Conservation (phyloP, 2,113 vertebrate species). For the Indicator indicator region DNA sequence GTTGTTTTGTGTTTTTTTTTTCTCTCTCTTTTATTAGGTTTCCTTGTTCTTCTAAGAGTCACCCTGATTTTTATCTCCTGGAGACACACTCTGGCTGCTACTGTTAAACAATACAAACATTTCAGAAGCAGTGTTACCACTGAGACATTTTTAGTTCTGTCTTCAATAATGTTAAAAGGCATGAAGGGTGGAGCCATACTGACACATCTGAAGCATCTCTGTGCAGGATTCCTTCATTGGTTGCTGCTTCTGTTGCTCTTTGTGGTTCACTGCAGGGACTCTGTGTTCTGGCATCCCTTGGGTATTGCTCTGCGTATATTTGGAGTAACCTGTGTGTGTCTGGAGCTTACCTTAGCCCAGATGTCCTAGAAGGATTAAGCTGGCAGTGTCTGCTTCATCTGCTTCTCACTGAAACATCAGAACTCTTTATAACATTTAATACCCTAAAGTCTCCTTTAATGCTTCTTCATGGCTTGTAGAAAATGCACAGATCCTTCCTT, state of each 20-base stretch:
- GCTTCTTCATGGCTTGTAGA: background rate
- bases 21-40: background rate
- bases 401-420: background rate
- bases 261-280: rapidly evolving
- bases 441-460: background rate
- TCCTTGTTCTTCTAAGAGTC: background rate
- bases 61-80: background rate
- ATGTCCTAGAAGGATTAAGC: background rate
- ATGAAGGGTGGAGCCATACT: rapidly evolving
- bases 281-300: background rate
- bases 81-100: background rate
- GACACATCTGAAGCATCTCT: background rate
- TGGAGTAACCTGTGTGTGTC: background rate
- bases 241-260: background rate
- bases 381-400: background rate
- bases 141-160: background rate
- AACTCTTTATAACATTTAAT: background rate
- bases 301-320: background rate
- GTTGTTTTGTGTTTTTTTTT: no score
- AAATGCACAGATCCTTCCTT: background rate
- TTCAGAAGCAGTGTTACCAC: background rate
- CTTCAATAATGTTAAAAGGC: background rate
- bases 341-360: background rate
- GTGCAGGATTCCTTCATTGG: background rate
- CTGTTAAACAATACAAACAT: background rate